A percentile compares a stretch with the other conserved stretches of the same genome.
These are phyloP conservation scores for Ataeniobius toweri DNA, from an alignment of 2,797 vertebrate species.

Conservation along the genomic window DNA sequence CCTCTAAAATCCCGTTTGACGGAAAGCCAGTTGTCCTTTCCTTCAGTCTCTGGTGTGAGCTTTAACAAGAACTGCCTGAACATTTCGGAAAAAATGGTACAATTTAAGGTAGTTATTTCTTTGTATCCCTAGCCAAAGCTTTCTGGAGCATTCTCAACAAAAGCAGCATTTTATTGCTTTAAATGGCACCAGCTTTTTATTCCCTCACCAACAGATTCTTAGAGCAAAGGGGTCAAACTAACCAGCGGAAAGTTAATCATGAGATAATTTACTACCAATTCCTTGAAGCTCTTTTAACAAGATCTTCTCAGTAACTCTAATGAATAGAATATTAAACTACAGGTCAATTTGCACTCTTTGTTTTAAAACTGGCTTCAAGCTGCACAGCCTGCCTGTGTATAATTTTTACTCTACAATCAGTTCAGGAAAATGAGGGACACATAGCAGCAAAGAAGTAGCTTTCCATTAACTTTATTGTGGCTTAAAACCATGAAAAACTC, in stretches of 20 bases:
- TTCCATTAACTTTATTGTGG: constrained; percentile 32
- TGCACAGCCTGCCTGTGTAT: constrained; percentile 15
- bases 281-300: constrained; percentile 22
- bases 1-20: constrained; percentile 42
- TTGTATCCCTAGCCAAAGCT: constrained; percentile 10
- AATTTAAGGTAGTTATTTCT: constrained; percentile 26
- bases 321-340: constrained; percentile 17
- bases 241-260: constrained; percentile 20
- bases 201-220: constrained; percentile 38
- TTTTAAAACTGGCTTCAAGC: constrained; percentile 18
- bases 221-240: constrained; percentile 29
- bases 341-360: constrained; percentile 22
- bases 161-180: constrained; percentile 33
- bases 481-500: constrained; percentile 31
- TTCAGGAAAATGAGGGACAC: constrained; percentile 39
- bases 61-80: constrained; percentile 37
- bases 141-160: constrained; percentile 38
- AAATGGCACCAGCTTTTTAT: constrained; percentile 36
- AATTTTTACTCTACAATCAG: constrained; percentile 42
- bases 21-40: constrained; percentile 58
- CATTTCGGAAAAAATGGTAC: constrained; percentile 39
- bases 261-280: constrained; percentile 44
- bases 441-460: constrained; percentile 34
- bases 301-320: constrained; percentile 17
- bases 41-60: constrained; percentile 34